Evolutionary conservation across 2,888 invertebrate species (phyloP).

Genomic region (Mantis religiosa): DNA sequence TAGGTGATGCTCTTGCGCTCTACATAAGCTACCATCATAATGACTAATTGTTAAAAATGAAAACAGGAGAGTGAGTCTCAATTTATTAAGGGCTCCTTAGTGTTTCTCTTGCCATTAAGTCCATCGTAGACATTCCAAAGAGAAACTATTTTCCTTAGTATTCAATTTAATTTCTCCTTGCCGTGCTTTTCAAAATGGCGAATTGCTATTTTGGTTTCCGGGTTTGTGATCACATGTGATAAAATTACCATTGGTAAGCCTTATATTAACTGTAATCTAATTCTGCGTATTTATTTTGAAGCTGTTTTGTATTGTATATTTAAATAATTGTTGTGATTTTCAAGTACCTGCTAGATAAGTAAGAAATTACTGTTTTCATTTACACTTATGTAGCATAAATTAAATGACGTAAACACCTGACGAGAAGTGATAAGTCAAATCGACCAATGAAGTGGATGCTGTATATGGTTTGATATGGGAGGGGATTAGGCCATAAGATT

Average conservation of each 20-base stretch:
- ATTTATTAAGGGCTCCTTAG: too few species aligned
- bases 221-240: conserved; percentile 20
- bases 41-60: too few species aligned
- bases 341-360: not conserved
- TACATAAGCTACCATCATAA: too few species aligned
- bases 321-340: not conserved
- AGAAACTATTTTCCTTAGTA: not conserved
- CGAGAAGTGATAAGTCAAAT: conserved; percentile 5
- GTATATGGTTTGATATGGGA: not conserved
- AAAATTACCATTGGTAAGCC: not conserved
- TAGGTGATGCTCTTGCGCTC: too few species aligned
- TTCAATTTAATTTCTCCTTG: not conserved
- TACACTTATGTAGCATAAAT: not conserved
- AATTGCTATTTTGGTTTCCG: conserved; percentile 12
- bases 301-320: not conserved
- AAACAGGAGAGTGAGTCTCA: too few species aligned
- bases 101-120: too few species aligned
- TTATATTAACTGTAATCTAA: not conserved
- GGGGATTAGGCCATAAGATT: not conserved
- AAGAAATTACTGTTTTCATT: not conserved
- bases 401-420: conserved; percentile 23
- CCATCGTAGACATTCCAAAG: not conserved
- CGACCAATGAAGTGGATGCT: not conserved
- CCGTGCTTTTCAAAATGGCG: conserved; percentile 22
- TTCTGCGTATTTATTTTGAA: not conserved